These are phyloP conservation scores for Plecturocebus donacophilus DNA, from an alignment of 2,113 vertebrate species.

Conservation along the genomic window DNA sequence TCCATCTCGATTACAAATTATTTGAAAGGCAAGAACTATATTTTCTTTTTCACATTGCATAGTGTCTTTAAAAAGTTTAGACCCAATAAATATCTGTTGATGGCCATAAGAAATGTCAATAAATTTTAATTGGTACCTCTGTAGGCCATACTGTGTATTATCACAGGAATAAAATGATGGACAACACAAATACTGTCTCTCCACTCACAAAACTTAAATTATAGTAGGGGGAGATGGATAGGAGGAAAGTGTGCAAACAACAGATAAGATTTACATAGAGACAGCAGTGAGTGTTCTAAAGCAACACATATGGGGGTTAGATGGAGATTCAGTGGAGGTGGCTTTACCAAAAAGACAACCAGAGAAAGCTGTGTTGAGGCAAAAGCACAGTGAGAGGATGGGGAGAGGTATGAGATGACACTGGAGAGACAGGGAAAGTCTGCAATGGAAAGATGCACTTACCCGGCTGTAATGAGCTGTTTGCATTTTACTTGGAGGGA, in stretches of 20 bases:
- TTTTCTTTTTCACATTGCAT: neutral
- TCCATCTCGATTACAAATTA: neutral
- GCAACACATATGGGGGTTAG: neutral
- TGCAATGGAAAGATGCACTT: fast-evolving
- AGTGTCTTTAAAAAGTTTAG: constrained; percentile 6
- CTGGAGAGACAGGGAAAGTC: neutral
- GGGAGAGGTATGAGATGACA: neutral
- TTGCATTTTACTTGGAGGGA: neutral
- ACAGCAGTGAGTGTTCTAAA: neutral
- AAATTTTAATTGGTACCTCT: neutral
- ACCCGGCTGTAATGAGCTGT: neutral
- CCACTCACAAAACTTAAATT: neutral
- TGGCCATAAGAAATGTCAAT: neutral
- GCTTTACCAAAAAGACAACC: neutral
- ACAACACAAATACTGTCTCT: neutral
- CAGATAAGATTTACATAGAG: neutral
- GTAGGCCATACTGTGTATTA: neutral
- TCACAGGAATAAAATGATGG: neutral
- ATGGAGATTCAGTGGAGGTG: neutral
- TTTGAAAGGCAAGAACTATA: neutral
- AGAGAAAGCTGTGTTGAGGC: neutral
- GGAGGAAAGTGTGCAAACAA: neutral
- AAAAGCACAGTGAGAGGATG: neutral
- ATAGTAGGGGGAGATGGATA: neutral
- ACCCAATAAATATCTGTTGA: neutral